Conservation (phyloP, 2,888 invertebrate species). For the Rhopalosiphum nymphaeae region DNA sequence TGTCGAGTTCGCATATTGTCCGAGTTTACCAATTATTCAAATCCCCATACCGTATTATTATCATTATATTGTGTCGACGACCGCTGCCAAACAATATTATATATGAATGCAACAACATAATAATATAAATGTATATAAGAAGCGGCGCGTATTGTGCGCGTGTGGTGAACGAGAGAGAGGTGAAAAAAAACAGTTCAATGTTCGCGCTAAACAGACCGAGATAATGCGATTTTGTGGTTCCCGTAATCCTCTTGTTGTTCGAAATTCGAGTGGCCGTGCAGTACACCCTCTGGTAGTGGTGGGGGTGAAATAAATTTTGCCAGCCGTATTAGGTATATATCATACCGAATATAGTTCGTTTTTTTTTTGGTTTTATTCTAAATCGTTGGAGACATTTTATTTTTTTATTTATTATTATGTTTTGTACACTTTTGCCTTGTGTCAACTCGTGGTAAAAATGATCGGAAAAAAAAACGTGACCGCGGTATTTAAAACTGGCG, state of each 20-base stretch:
- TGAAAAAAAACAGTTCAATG: conserved; percentile 61
- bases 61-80: conserved; percentile 42
- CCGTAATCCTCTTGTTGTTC: conserved; percentile 62
- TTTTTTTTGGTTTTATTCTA: background rate
- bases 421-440: background rate
- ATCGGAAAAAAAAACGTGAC: conserved; percentile 49
- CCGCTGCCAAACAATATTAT: conserved; percentile 47
- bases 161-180: conserved; percentile 9
- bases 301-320: background rate
- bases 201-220: conserved; percentile 62
- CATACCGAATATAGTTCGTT: background rate
- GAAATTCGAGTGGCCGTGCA: conserved; percentile 57
- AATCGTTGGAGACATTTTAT: background rate
- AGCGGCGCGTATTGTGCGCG: conserved; percentile 2
- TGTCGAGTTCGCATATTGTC: conserved; percentile 62
- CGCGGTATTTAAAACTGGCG: conserved; percentile 26
- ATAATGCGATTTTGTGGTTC: conserved; percentile 64
- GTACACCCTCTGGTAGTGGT: background rate
- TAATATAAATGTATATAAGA: conserved; percentile 51
- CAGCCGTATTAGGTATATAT: background rate
- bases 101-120: conserved; percentile 8
- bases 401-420: background rate
- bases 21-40: conserved; percentile 64
- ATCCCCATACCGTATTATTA: conserved; percentile 48
- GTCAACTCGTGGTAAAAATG: background rate